Evolutionary conservation across 1,140 invertebrate genomes (phyloP).

Genomic region (Papilio glaucus): DNA sequence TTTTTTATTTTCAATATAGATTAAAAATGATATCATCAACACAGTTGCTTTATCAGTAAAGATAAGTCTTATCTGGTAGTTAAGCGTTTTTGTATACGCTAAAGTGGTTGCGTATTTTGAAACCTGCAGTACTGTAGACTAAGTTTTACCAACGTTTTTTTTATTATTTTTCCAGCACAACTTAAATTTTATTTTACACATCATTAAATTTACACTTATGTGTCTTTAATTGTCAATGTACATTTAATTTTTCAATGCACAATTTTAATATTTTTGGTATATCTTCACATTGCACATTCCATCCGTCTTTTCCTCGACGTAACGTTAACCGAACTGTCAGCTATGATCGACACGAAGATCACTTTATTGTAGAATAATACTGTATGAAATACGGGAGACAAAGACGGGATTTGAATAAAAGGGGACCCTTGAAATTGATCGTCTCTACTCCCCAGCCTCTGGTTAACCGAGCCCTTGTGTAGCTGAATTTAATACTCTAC

Average conservation of each 20-base stretch:
- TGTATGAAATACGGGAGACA: constrained; percentile 76
- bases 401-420: constrained; percentile 80
- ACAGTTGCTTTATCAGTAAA: constrained; percentile 77
- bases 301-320: not conserved
- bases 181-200: too few relatives aligned
- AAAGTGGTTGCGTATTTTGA: constrained; percentile 53
- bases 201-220: not conserved
- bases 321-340: constrained; percentile 23
- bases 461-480: constrained; percentile 73
- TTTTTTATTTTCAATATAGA: constrained; percentile 49
- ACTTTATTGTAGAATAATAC: constrained; percentile 67
- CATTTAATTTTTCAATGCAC: too few relatives aligned
- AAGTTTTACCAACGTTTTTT: not conserved
- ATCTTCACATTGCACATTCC: constrained; percentile 11
- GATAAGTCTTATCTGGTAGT: constrained; percentile 73
- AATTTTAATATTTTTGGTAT: not conserved
- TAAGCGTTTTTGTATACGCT: constrained; percentile 49
- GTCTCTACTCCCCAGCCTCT: constrained; percentile 71
- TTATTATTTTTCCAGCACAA: not conserved
- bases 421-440: constrained; percentile 81
- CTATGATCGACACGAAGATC: constrained; percentile 24
- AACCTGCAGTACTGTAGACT: constrained; percentile 25
- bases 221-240: too few relatives aligned
- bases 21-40: constrained; percentile 69
- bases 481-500: constrained; percentile 67